Evolutionary conservation across 1,140 invertebrate species (phyloP), one percentile per base, ranked within the genome.

Genomic region (Bombus vancouverensis): DNA sequence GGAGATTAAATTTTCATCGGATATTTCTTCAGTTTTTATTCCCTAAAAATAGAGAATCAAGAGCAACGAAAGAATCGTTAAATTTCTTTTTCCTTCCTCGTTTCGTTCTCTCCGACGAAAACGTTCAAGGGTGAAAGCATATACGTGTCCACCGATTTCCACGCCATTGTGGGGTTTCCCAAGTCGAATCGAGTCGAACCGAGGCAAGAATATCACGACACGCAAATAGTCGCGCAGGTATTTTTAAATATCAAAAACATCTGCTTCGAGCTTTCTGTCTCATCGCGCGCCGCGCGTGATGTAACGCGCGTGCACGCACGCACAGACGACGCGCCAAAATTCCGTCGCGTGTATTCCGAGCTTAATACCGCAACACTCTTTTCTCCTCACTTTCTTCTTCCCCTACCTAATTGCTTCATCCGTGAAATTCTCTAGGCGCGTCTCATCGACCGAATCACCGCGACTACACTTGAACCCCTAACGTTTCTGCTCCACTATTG

Each of bases 161-260:
- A 87, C 90, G 90, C 89, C 88, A 44, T 39, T 91, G 89, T 91
- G 89, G 91, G 88, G 88, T 91, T 92, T 92, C 83, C 91, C 91
- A 47, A 81, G 68, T 72, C 87, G 83, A 87, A 74, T 89, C 88
- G 72, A 83, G 77, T 47, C 85, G 81, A 87, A 62, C 25, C 81
- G 87, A 87, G 73, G 83, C 88, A 75, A 83, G 82, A 89, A 90
- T 89, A 90, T 78, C 87, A 68, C 78, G 85, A 72, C 83, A 85
- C 86, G 83, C 72, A 88, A 91, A 91, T 92, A 92, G 89, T 87
- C 66, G 53, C 28, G 59, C 79, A 83, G 80, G 66, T 92, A 92
- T 92, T 92, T 92, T 91, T 90, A 91, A 88, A 88, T 89, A 89
- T 88, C 86, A 88, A 88, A 91, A 88, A 90, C 84, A 90, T 92